These are phyloP conservation scores for Ursus arctos DNA, from an alignment of 2,113 vertebrate genomes.

Conservation along the genomic window DNA sequence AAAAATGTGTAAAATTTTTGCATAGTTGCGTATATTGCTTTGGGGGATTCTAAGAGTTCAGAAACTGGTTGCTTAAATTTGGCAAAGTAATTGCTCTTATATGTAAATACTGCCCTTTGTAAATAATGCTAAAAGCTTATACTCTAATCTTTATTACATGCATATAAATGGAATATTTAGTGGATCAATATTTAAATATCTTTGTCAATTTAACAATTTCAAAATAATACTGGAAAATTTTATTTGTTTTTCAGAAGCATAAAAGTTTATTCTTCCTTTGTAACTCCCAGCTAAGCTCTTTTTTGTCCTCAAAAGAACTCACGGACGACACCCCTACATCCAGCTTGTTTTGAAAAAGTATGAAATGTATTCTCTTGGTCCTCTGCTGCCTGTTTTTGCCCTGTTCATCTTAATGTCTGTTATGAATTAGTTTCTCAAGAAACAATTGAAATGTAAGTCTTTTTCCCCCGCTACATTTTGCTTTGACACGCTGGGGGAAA, in stretches of 20 bases:
- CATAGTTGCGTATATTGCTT: slow-evolving; percentile 52
- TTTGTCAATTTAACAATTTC: slow-evolving; percentile 23
- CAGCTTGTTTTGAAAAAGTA: not conserved
- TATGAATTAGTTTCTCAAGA: slow-evolving; percentile 59
- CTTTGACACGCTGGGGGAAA: slow-evolving; percentile 77
- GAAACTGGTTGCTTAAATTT: slow-evolving; percentile 51
- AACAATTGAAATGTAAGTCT: slow-evolving; percentile 62
- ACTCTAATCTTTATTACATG: not conserved
- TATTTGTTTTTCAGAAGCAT: slow-evolving; percentile 17
- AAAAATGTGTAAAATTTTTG: slow-evolving; percentile 62
- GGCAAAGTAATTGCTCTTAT: slow-evolving; percentile 50
- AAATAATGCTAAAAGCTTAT: slow-evolving; percentile 52
- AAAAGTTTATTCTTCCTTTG: slow-evolving; percentile 30
- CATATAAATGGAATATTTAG: slow-evolving; percentile 27
- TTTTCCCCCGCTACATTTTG: slow-evolving; percentile 39
- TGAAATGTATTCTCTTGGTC: not conserved
- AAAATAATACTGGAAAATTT: slow-evolving; percentile 7
- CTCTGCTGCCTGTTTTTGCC: not conserved
- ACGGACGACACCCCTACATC: not conserved
- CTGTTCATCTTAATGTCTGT: not conserved
- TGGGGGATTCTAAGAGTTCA: slow-evolving; percentile 1
- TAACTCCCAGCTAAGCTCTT: not conserved
- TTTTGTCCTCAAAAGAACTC: not conserved
- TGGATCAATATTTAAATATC: slow-evolving; percentile 5
- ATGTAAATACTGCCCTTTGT: slow-evolving; percentile 38